Base-by-base conservation (phyloP, 2,113 vertebrate species). In the Carollia perspicillata region DNA sequence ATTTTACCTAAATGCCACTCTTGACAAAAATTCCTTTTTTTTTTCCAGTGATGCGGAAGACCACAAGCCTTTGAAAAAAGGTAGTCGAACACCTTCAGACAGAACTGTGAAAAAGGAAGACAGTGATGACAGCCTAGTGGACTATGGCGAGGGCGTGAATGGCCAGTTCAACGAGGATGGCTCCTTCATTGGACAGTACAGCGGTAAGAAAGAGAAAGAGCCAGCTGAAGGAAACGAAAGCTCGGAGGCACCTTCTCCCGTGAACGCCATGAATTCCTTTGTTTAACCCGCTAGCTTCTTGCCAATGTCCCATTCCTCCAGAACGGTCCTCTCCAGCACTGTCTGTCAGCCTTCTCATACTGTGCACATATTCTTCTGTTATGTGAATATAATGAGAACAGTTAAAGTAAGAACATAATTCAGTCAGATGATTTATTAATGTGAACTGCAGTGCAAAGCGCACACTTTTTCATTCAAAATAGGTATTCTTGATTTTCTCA, bases 141-240 rank as follows among this genome's bases (percentile, higher is more conserved):
- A 99, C 99, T 99, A 99, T 98, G 99, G 99, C 94, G 99, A 99
- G 98, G 99, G 99, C 84, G 99, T 99, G 97, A 99, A 99, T 55
- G 99, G 99, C 93, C 99, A 99, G 98, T 99, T 99, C 99, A 99
- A 99, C 98, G 99, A 99, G 98, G 99, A 99, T 92, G 99, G 99
- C 97, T 99, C 99, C 42, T 99, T 99, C 98, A 99, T 99, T 95
- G 99, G 99, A 98, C 99, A 99, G 96, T 99, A 99, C 97, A 99
- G 99, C 90, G 99, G 99, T 81, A 99, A 99, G 98, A 99, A 99
- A 97, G 99, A 99, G 98, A 99, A 99, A 98, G 99, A 99, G 97
- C 99, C 98, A 8, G 99, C 98, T 2, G 99, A 99, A 98, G 99
- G 99, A 96, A 99, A 99, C 16, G 99, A 99, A 98, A 99, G 99